These are phyloP conservation scores for Cynaeus angustus DNA, from an alignment of 2,888 invertebrate genomes.

Conservation along the genomic window DNA sequence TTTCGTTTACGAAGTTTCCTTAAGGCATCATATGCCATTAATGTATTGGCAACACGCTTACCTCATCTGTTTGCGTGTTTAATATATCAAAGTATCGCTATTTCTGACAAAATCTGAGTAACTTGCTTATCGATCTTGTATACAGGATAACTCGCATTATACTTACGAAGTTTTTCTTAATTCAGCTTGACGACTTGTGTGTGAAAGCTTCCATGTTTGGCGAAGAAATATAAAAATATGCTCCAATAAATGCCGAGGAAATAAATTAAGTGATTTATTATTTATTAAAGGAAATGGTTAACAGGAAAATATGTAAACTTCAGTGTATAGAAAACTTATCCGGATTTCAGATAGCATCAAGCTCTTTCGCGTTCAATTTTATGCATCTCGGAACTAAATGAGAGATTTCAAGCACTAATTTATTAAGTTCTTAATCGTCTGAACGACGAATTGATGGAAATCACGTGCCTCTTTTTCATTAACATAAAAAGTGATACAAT, in stretches of 20 bases:
- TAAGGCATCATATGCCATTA: slow-evolving; percentile 37
- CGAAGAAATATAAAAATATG: slow-evolving; percentile 1
- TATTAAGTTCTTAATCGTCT: not conserved
- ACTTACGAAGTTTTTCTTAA: not conserved
- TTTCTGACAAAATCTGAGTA: slow-evolving; percentile 28
- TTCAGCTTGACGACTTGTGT: not conserved
- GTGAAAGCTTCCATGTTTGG: not conserved
- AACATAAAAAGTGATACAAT: not conserved
- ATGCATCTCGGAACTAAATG: not conserved
- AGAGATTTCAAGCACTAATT: not conserved
- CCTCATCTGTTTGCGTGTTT: slow-evolving; percentile 45
- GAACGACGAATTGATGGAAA: not conserved
- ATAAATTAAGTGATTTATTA: slow-evolving; percentile 45
- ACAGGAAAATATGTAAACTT: slow-evolving; percentile 30
- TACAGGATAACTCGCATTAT: slow-evolving; percentile 12
- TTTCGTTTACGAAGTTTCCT: slow-evolving; percentile 34
- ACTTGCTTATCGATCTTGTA: slow-evolving; percentile 32
- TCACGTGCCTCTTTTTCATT: not conserved
- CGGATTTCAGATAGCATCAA: slow-evolving; percentile 35
- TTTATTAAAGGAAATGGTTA: slow-evolving; percentile 36
- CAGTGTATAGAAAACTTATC: slow-evolving; percentile 39
- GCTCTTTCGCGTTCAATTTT: not conserved
- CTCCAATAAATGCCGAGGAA: slow-evolving; percentile 1
- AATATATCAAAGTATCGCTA: slow-evolving; percentile 41
- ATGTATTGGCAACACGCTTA: slow-evolving; percentile 43